Percentiles rank a stretch among this genome's conserved stretches.
phyloP scores from a whole-genome alignment of 2,797 vertebrate genomes.

The Pagetopsis macropterus region DNA sequence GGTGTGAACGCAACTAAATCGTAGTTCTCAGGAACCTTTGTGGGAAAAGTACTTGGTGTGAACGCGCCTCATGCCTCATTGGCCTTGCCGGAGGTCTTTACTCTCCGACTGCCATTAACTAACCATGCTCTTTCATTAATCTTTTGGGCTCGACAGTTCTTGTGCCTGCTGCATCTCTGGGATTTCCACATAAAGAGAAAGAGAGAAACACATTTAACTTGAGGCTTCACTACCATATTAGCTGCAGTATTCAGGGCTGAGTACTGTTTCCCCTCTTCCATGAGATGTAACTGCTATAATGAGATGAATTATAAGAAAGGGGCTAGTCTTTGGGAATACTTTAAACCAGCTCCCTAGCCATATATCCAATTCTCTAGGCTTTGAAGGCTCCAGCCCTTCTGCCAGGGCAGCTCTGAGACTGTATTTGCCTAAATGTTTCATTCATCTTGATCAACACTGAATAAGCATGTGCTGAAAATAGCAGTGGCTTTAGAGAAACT shows the following conservation, averaged over 20 bases:
- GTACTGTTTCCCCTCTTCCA: constrained; percentile 45
- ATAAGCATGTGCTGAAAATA: constrained; percentile 33
- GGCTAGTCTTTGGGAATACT: constrained; percentile 62
- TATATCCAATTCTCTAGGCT: constrained; percentile 61
- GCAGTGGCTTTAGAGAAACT: constrained; percentile 20
- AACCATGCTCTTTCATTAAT: neutral
- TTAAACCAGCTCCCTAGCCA: constrained; percentile 53
- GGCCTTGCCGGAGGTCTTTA: no score
- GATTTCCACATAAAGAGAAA: constrained; percentile 14
- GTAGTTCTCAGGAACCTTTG: no score
- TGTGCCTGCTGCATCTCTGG: neutral
- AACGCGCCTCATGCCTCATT: no score
- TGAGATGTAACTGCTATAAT: constrained; percentile 66
- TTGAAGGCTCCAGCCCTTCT: constrained; percentile 47
- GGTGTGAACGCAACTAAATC: no score
- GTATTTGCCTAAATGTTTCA: constrained; percentile 47
- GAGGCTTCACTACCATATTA: constrained; percentile 10
- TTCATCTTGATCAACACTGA: constrained; percentile 56
- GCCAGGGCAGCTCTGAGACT: constrained; percentile 42
- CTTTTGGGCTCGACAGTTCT: constrained; percentile 1
- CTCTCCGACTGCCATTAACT: neutral
- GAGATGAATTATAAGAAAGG: constrained; percentile 62
- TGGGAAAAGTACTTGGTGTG: no score
- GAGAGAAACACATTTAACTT: constrained; percentile 12
- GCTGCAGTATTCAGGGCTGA: constrained; percentile 17